phyloP scores from a whole-genome alignment of 2,113 vertebrate species.

The Papio anubis region DNA sequence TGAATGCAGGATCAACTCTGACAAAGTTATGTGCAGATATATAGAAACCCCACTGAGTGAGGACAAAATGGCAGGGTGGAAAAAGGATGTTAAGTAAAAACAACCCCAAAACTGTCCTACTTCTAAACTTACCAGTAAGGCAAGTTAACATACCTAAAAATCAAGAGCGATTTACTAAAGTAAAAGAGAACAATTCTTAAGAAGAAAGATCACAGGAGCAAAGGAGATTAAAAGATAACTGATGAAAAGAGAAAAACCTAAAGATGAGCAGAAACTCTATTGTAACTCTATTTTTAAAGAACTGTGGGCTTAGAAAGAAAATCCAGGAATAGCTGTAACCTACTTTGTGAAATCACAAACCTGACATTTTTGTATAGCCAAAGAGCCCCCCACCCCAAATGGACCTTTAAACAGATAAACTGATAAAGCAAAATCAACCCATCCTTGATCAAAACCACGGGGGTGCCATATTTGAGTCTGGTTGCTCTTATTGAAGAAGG shows the following conservation, averaged over 20 bases:
- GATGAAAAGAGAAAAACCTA: conserved; percentile 66
- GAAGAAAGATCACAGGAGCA: conserved; percentile 43
- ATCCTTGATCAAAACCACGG: conserved; percentile 46
- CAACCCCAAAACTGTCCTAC: conserved; percentile 6
- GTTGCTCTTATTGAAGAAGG: conserved; percentile 33
- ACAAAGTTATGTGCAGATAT: conserved; percentile 1
- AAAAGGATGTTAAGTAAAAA: conserved; percentile 29
- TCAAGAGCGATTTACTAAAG: conserved; percentile 46
- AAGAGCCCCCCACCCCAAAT: conserved; percentile 20
- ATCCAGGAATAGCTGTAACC: conserved; percentile 76
- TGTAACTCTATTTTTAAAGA: conserved; percentile 75
- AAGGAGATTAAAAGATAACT: conserved; percentile 68
- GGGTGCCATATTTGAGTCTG: conserved; percentile 37
- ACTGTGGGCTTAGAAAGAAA: conserved; percentile 70
- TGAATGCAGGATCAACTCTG: conserved; percentile 21
- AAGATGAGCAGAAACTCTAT: conserved; percentile 69
- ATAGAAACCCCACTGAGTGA: conserved; percentile 23
- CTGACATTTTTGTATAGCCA: conserved; percentile 62
- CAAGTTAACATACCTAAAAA: conserved; percentile 46
- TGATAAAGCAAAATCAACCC: conserved; percentile 14
- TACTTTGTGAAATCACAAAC: conserved; percentile 75
- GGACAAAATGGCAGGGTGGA: conserved; percentile 12
- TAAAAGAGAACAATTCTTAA: conserved; percentile 63
- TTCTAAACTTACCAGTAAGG: conserved; percentile 40
- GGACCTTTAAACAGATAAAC: conserved; percentile 38